Conservation (phyloP, 2,888 invertebrate genomes). For the Desoria tigrina region DNA sequence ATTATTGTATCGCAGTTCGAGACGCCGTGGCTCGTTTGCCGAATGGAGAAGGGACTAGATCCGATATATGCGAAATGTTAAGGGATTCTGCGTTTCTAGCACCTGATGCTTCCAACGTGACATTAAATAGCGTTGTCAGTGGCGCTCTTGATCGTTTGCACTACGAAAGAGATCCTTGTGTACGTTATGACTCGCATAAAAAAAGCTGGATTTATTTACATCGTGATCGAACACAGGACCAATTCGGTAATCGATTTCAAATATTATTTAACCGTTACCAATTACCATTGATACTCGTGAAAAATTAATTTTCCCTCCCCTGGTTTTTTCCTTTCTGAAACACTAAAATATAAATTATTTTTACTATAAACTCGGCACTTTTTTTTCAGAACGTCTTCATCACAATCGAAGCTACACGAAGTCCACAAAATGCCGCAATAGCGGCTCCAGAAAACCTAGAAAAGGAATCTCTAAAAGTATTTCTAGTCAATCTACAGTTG, state of each 20-base stretch:
- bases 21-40: conserved; percentile 91
- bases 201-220: conserved; percentile 97
- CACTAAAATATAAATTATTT: too few relatives aligned
- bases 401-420: conserved; percentile 53
- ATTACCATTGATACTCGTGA: too few relatives aligned
- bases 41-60: conserved; percentile 89
- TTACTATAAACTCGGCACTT: too few relatives aligned
- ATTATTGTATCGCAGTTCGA: conserved; percentile 72
- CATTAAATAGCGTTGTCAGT: conserved; percentile 79
- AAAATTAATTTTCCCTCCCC: too few relatives aligned
- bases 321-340: not conserved
- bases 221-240: conserved; percentile 67
- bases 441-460: conserved; percentile 42
- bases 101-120: conserved; percentile 62
- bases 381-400: conserved; percentile 50
- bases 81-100: conserved; percentile 71
- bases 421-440: conserved; percentile 52
- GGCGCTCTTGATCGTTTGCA: conserved; percentile 88
- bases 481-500: conserved; percentile 1
- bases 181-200: conserved; percentile 85
- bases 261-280: not conserved
- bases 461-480: conserved; percentile 34
- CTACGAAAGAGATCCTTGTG: conserved; percentile 80
- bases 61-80: conserved; percentile 85
- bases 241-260: conserved; percentile 62